Conservation (phyloP, 2,797 vertebrate genomes). For the Molossus molossus region DNA sequence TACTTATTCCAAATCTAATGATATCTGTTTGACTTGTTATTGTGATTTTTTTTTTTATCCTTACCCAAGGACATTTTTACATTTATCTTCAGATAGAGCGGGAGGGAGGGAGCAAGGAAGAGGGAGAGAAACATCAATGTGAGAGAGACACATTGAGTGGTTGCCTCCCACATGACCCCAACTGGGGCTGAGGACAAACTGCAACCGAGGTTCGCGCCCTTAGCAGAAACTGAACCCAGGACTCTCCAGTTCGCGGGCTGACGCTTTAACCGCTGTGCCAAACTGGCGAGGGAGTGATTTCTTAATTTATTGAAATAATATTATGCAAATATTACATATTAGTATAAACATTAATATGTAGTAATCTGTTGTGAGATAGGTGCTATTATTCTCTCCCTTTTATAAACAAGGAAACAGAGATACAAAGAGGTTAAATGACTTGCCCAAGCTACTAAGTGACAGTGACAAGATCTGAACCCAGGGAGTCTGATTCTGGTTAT, state of each 20-base stretch:
- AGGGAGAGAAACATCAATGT: too few species aligned
- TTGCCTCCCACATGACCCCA: too few species aligned
- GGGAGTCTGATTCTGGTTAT: neutral
- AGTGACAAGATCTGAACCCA: neutral
- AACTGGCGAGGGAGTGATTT: neutral
- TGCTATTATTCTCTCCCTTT: neutral
- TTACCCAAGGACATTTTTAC: too few species aligned
- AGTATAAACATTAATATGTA: neutral
- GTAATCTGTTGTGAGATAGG: neutral
- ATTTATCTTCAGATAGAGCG: too few species aligned
- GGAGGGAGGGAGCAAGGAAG: too few species aligned
- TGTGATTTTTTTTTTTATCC: neutral
- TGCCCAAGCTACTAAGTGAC: neutral
- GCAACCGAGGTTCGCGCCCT: too few species aligned
- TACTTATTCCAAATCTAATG: neutral
- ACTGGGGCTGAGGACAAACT: too few species aligned
- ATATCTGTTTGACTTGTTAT: conserved; percentile 6
- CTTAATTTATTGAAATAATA: conserved; percentile 54
- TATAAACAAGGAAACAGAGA: neutral
- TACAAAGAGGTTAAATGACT: neutral
- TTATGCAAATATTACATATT: neutral
- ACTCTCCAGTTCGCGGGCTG: too few species aligned
- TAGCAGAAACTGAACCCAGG: too few species aligned
- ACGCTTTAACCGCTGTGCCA: too few species aligned
- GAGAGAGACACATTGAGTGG: too few species aligned